Evolutionary conservation across 1,140 invertebrate genomes (phyloP).

Genomic region (Vanessa tameamea): DNA sequence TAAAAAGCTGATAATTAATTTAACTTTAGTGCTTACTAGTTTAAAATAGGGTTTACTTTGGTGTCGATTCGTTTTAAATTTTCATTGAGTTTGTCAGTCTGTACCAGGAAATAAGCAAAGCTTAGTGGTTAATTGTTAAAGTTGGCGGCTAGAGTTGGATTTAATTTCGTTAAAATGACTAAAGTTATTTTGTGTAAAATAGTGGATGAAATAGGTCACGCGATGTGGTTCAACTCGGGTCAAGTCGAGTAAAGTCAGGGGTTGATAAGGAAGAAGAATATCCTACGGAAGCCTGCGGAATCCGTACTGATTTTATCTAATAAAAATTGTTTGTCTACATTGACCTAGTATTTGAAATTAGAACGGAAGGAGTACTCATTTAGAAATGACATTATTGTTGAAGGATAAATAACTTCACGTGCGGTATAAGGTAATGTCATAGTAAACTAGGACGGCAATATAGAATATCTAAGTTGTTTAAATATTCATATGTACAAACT

Average conservation of each 20-base stretch:
- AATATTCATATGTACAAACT: not conserved
- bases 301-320: constrained; percentile 24
- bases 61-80: constrained; percentile 24
- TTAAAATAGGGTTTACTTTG: constrained; percentile 36
- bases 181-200: constrained; percentile 37
- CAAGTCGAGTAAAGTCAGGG: constrained; percentile 26
- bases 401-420: constrained; percentile 6
- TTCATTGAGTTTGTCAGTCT: constrained; percentile 34
- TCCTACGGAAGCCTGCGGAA: constrained; percentile 50
- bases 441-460: not conserved
- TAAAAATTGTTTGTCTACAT: constrained; percentile 17
- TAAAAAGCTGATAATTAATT: constrained; percentile 29
- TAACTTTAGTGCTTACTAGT: constrained; percentile 6
- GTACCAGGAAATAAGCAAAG: constrained; percentile 42
- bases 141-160: constrained; percentile 40
- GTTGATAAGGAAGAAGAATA: constrained; percentile 57
- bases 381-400: constrained; percentile 12
- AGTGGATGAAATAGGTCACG: constrained; percentile 46
- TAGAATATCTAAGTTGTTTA: constrained; percentile 1
- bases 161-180: constrained; percentile 40
- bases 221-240: constrained; percentile 38
- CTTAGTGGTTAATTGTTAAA: constrained; percentile 47
- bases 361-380: constrained; percentile 2
- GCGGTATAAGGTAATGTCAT: constrained; percentile 5
- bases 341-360: constrained; percentile 16